A percentile compares a stretch with the other conserved stretches of the same genome.
Evolutionary conservation across 2,113 vertebrate species (phyloP).

Genomic region (Baryphthengus martii): DNA sequence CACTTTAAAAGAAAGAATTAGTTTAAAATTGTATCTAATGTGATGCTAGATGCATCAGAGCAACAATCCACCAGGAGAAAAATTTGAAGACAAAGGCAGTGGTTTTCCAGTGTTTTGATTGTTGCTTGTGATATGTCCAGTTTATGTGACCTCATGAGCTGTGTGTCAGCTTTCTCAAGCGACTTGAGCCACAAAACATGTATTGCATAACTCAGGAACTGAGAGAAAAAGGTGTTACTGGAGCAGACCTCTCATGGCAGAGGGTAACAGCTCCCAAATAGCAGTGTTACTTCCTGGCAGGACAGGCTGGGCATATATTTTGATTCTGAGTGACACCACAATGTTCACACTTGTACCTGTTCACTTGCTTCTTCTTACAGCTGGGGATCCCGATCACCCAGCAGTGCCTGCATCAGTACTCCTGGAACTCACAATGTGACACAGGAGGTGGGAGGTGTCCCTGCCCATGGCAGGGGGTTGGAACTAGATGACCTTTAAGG

Average conservation of each 20-base stretch:
- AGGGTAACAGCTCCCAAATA: neutral
- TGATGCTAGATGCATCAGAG: neutral
- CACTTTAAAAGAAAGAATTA: neutral
- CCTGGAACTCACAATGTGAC: neutral
- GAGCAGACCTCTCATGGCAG: neutral
- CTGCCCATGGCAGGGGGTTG: too few species aligned
- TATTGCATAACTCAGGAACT: neutral
- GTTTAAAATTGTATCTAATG: neutral
- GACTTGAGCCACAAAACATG: neutral
- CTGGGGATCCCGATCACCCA: neutral
- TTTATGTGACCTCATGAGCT: neutral
- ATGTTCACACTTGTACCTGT: neutral
- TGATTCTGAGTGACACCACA: neutral
- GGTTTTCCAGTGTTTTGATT: neutral
- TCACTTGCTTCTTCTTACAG: neutral
- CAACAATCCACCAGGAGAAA: neutral
- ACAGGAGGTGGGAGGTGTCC: too few species aligned
- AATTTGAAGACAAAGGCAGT: neutral
- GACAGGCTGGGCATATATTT: neutral
- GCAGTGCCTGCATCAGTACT: neutral
- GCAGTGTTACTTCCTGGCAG: neutral
- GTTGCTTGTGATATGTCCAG: neutral
- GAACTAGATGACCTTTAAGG: too few species aligned
- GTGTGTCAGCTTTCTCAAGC: accelerated
- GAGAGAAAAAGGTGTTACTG: neutral